phyloP scores from a whole-genome alignment of 64 coral and sea anemone genomes.

The Montipora sp. region DNA sequence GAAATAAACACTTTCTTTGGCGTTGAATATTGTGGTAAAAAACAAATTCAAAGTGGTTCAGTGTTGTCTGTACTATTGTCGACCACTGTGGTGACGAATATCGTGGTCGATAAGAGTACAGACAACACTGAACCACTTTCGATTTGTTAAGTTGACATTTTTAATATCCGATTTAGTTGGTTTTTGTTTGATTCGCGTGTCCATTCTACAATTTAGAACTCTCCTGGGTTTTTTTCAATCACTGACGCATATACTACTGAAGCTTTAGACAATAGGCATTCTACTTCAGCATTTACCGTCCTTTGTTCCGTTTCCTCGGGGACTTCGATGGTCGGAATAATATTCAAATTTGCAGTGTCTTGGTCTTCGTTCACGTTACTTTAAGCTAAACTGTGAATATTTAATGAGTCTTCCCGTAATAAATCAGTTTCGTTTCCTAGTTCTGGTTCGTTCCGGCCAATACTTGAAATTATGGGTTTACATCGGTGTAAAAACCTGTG shows the following conservation, averaged over 20 bases:
- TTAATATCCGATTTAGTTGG: slow-evolving; percentile 10
- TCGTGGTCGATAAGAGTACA: too few relatives aligned
- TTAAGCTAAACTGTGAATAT: background rate
- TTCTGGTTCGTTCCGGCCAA: slow-evolving; percentile 3
- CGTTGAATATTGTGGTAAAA: too few relatives aligned
- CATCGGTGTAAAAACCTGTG: too few relatives aligned
- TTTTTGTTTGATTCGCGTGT: slow-evolving; percentile 16
- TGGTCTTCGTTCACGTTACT: background rate
- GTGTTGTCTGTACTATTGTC: too few relatives aligned
- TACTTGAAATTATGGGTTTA: background rate
- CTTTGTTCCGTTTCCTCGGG: slow-evolving; percentile 12
- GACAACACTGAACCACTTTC: too few relatives aligned
- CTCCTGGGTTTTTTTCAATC: background rate
- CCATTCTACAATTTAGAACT: slow-evolving; percentile 20
- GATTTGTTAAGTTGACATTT: background rate
- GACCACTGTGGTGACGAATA: too few relatives aligned
- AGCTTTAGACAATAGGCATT: slow-evolving; percentile 18
- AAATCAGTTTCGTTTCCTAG: slow-evolving; percentile 14
- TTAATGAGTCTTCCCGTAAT: slow-evolving; percentile 4
- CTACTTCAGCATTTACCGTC: background rate
- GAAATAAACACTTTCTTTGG: too few relatives aligned
- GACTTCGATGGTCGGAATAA: background rate
- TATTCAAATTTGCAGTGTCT: slow-evolving; percentile 6
- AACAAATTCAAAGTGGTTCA: too few relatives aligned
- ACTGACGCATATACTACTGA: too few relatives aligned